Evolutionary conservation across 30 jellyfish, hydroid and myxozoan genomes (phyloP).

Genomic region (Cassiopea xamachana): DNA sequence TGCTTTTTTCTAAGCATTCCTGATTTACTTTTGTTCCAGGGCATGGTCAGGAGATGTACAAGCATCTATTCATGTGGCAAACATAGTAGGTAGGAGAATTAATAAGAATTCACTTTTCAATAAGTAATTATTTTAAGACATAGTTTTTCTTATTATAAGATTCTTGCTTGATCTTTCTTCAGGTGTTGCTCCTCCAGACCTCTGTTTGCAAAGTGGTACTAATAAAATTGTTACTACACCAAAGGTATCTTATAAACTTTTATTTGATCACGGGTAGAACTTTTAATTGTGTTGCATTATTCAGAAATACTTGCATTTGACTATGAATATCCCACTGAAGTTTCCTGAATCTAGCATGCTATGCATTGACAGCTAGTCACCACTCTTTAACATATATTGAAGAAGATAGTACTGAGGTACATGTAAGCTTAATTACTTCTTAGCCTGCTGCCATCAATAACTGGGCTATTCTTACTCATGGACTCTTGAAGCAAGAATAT

Average conservation of each 20-base stretch:
- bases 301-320: not conserved
- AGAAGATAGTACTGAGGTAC: not conserved
- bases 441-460: constrained; percentile 76
- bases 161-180: not conserved
- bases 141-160: not conserved
- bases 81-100: constrained; percentile 68
- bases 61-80: constrained; percentile 85
- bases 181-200: constrained; percentile 90
- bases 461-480: constrained; percentile 84
- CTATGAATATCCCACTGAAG: too few species aligned
- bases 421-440: not conserved
- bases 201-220: constrained; percentile 51
- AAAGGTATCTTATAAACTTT: constrained; percentile 32
- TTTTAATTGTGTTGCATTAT: not conserved
- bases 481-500: constrained; percentile 48
- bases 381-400: not conserved
- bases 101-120: not conserved
- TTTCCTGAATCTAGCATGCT: too few species aligned
- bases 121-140: too few species aligned
- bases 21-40: constrained; percentile 21
- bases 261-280: not conserved
- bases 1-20: too few species aligned
- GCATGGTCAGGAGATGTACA: constrained; percentile 86
- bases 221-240: constrained; percentile 73
- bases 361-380: too few species aligned